Base-by-base conservation (phyloP, 2,113 vertebrate species). In the Chionomys nivalis region DNA sequence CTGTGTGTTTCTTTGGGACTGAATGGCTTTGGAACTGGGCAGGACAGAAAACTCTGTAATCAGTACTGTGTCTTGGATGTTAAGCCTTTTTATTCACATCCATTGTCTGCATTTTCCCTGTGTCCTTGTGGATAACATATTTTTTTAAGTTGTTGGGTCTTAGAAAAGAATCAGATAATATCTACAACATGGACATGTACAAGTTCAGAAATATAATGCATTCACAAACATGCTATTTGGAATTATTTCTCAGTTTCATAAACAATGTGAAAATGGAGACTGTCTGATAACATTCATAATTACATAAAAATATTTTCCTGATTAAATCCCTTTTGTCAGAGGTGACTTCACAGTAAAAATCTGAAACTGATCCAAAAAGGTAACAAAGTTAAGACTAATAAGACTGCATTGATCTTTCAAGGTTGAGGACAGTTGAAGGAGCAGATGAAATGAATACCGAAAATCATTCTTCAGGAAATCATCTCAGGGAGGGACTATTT, bases 161-260 rank as follows among this genome's bases (percentile, higher is more conserved):
- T 65, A 96, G 77, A 17, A 17, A 75, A 72, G n/a, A 8, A 49
- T 72, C 82, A 76, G 26, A 77, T 90, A 77, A 52, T 42, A 87
- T 42, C 6, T 66, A 78, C 31, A 91, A 36, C 17, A 73, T 19
- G 81, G 44, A 75, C 36, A 31, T 26, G 86, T 89, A 14, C 36
- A 93, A 72, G 52, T 47, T 85, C 52, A 81, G 5, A 93, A 23
- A 89, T 47, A 17, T 63, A 94, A 73, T 24, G 79, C 87, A 85
- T 39, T 90, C 88, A 23, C 55, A 90, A 58, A 65, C 0, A 11
- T 75, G 90, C 47, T 77, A 77, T 12, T 47, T 44, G 82, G 92
- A 90, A 86, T 78, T 83, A 58, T 89, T 95, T 90, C 90, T 94
- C 82, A 97, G 93, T 86, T 94, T 63, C 77, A 83, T 63, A 36